Base-by-base conservation (phyloP, 2,888 invertebrate species). In the Mactromeris polynyma region DNA sequence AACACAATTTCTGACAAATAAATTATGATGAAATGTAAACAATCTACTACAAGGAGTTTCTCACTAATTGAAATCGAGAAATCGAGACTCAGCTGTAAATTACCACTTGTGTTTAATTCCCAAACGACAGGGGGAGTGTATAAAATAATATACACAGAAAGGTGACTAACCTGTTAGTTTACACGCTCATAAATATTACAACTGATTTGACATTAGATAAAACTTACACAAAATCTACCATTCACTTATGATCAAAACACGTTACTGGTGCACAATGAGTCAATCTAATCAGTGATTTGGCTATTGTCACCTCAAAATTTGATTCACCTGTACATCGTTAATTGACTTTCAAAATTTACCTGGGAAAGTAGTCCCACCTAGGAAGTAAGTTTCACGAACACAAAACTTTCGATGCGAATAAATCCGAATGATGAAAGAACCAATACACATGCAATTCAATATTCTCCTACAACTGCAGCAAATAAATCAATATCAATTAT, bases 261-360 rank as follows among this genome's bases (percentile, higher is more conserved):
- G 26, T 9, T 7, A 64, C 7, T 64, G 4, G 26, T 26, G 3
- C n/a, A 64, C 26, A n/a, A n/a, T 9, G 26, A 64, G n/a, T 26
- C 7, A 0, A 26, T 9, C 0, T 11, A 26, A 26, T n/a, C n/a
- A 64, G 58, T 64, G 26, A 64, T 26, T 64, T 26, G 6, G 31
- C 6, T 11, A 26, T 17, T 81, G 81, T 36, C 4, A 26, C 2
- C 33, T 14, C 26, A 46, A 36, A 58, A 19, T 36, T 3, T 42
- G 17, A 54, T 58, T 69, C 38, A 83, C 83, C 83, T 83, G 83
- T 64, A 40, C 26, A 81, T 81, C 38, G n/a, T 33, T 36, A 54
- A 58, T 51, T 38, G 58, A 81, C 81, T 46, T 58, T 58, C 40
- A 78, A 85, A 85, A 85, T 84, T 78, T 84, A 84, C 84, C 84